These are phyloP conservation scores for Rhinoraja longicauda DNA, from an alignment of 2,797 vertebrate species.

Conservation along the genomic window DNA sequence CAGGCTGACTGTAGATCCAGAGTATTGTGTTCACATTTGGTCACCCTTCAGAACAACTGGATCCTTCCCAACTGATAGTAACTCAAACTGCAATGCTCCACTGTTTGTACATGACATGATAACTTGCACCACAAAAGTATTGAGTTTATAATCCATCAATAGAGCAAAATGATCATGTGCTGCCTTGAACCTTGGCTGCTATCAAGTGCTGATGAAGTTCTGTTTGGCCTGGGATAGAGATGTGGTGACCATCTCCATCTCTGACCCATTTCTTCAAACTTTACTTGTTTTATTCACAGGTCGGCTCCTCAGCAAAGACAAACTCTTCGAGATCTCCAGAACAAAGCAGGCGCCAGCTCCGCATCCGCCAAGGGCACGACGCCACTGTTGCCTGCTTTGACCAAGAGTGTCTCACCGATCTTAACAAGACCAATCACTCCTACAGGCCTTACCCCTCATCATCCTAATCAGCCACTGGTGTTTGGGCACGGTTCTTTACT, in stretches of 20 bases:
- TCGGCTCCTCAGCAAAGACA: conserved; percentile 63
- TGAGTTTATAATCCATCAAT: too few relatives aligned
- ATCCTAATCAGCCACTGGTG: conserved; percentile 45
- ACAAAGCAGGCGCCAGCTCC: conserved; percentile 56
- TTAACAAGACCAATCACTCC: conserved; percentile 48
- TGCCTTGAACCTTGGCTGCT: not conserved
- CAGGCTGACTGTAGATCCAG: too few relatives aligned
- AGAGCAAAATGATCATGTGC: not conserved
- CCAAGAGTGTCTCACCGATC: conserved; percentile 44
- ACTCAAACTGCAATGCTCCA: too few relatives aligned
- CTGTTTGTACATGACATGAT: too few relatives aligned
- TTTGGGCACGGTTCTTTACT: conserved; percentile 42
- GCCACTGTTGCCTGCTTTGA: conserved; percentile 38
- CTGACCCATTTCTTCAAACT: not conserved
- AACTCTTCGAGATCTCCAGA: conserved; percentile 84
- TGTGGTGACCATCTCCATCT: not conserved
- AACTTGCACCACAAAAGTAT: too few relatives aligned
- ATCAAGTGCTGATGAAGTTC: not conserved
- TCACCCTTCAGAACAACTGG: too few relatives aligned
- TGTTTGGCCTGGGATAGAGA: not conserved
- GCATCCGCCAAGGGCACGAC: conserved; percentile 4
- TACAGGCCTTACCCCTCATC: conserved; percentile 47
- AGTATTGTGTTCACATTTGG: too few relatives aligned
- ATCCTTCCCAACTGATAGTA: too few relatives aligned
- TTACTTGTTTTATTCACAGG: not conserved